phyloP scores from a whole-genome alignment of 2,113 vertebrate genomes.

The Hyperoodon ampullatus region DNA sequence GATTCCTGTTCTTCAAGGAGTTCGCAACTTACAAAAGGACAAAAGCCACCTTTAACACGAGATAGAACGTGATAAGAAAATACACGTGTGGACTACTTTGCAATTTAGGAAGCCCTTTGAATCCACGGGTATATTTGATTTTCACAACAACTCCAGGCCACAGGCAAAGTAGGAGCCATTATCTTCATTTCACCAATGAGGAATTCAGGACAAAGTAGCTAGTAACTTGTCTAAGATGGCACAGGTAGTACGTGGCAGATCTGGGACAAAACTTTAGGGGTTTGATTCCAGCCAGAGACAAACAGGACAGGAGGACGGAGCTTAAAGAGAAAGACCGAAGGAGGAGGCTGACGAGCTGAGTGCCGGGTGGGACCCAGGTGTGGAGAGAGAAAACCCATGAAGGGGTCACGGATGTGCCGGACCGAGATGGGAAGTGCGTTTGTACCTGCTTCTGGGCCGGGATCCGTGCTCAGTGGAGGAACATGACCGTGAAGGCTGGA shows the following conservation, averaged over 20 bases:
- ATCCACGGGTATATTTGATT: background rate
- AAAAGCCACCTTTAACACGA: background rate
- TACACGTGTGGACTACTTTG: background rate
- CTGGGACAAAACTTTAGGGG: background rate
- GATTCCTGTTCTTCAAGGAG: background rate
- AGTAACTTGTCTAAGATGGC: background rate
- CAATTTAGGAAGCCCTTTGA: background rate
- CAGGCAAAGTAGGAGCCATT: background rate
- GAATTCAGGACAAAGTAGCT: background rate
- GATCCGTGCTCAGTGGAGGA: accelerated
- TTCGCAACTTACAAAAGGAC: background rate
- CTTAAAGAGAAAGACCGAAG: background rate
- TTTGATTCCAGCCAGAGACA: background rate
- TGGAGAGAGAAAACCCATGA: no score
- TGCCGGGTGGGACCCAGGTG: background rate
- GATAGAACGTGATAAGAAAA: background rate
- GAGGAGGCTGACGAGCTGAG: background rate
- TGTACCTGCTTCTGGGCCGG: background rate
- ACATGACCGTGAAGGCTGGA: accelerated
- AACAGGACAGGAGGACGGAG: background rate
- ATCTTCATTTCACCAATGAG: background rate
- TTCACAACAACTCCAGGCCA: background rate
- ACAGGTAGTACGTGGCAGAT: background rate
- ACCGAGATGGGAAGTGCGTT: background rate
- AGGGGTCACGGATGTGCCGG: background rate